Evolutionary conservation across 2,113 vertebrate genomes (phyloP), one percentile per base, ranked within the genome.

Genomic region (Leucoraja erinaceus): DNA sequence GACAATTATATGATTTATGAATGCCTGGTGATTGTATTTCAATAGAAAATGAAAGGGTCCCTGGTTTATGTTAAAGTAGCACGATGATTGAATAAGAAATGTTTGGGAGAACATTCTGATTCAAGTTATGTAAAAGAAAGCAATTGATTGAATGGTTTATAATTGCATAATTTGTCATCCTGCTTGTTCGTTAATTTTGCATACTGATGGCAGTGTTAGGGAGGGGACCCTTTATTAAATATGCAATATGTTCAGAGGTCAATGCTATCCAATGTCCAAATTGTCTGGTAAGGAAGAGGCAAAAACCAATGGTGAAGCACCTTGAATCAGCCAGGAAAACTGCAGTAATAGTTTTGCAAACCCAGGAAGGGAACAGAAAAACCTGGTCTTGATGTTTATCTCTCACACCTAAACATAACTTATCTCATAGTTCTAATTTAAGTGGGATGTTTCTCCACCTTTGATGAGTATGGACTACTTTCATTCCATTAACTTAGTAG

Each of bases 131-230:
- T 68, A 90, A 22, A 90, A 70, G 63, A 33, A 38, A 18, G 31
- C 63, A 22, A 68, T 47, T 90, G 88, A 90, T 90, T 11, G 66
- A 38, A 70, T 90, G 10, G 63, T 90, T 70, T 90, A 20, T 18
- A 90, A 16, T 90, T 90, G 31, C 20, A 70, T 90, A 38, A 90
- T 47, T 25, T 90, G 20, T 38, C 63, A 90, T 90, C n/a, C 33
- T 70, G 33, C 25, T 70, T 70, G 14, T 68, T 68, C 20, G 70
- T 90, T 66, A 20, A 90, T 68, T 20, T 25, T 38, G 14, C 63
- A 90, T 68, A 22, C 38, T 90, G 63, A 68, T n/a, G 61, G 33
- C 22, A 4, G 12, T 61, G 63, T 12, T 38, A 68, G 68, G 70
- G 61, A 70, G 63, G 10, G 0, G 56, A 10, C 68, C 20, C 5